These are phyloP conservation scores for Parnassius glacialis DNA, from an alignment of 2,888 invertebrate genomes.

Conservation along the genomic window DNA sequence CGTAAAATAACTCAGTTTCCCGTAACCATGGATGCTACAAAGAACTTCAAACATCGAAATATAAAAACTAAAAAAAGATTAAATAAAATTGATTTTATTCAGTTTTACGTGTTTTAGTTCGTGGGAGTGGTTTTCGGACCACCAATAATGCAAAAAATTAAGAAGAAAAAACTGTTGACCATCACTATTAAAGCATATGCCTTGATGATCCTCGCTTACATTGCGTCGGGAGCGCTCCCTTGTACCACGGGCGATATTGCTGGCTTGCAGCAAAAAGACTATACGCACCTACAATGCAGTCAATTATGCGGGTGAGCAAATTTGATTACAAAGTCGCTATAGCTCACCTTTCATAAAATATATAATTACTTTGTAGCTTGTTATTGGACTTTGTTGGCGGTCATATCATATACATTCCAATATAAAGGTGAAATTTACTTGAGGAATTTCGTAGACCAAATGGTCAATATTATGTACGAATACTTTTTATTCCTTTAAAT, in stretches of 20 bases:
- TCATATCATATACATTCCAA: not conserved
- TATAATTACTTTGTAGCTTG: no score
- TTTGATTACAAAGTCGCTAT: no score
- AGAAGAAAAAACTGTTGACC: conserved; percentile 26
- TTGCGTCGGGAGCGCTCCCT: conserved; percentile 21
- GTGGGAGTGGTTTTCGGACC: conserved; percentile 33
- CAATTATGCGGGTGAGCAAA: conserved; percentile 35
- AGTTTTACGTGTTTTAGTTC: conserved; percentile 29
- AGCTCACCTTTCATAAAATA: no score
- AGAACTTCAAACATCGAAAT: no score
- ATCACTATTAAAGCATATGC: conserved; percentile 29
- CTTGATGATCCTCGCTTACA: conserved; percentile 25
- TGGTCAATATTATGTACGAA: not conserved
- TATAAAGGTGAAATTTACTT: not conserved
- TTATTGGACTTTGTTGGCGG: not conserved
- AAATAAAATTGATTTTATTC: no score
- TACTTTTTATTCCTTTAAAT: no score
- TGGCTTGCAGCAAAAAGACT: conserved; percentile 28
- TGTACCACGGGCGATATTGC: conserved; percentile 33
- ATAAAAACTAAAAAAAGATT: no score
- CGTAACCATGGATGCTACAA: no score
- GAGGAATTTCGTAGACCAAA: not conserved
- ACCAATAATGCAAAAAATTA: conserved; percentile 29
- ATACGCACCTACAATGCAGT: conserved; percentile 35
- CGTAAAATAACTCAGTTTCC: no score